phyloP scores from a whole-genome alignment of 2,113 vertebrate genomes.

The Ptychochromis oligacanthus region DNA sequence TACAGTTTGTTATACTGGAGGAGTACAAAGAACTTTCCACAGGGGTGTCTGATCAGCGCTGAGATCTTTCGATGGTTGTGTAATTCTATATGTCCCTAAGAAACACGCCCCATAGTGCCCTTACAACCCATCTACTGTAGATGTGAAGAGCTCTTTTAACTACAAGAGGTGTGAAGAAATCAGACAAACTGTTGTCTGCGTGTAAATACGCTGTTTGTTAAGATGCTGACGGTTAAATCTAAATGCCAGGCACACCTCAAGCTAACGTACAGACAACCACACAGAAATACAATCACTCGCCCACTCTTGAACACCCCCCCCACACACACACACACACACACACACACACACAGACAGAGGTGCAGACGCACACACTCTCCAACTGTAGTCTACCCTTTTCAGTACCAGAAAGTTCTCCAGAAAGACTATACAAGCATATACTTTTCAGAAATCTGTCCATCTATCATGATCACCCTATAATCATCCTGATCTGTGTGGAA shows the following conservation, averaged over 20 bases:
- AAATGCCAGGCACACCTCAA: slow-evolving; percentile 69
- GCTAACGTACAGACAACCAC: slow-evolving; percentile 34
- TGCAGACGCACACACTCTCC: background rate
- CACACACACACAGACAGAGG: background rate
- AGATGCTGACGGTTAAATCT: slow-evolving; percentile 63
- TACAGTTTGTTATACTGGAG: slow-evolving; percentile 26
- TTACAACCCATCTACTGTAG: slow-evolving; percentile 9
- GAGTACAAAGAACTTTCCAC: slow-evolving; percentile 52
- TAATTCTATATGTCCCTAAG: slow-evolving; percentile 31
- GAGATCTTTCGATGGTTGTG: slow-evolving; percentile 60
- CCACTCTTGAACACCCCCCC: slow-evolving; percentile 7
- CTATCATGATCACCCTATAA: background rate
- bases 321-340: background rate
- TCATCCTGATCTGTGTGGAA: background rate
- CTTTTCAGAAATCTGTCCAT: background rate
- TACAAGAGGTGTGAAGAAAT: slow-evolving; percentile 36
- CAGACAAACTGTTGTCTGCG: slow-evolving; percentile 40
- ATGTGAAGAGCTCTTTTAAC: slow-evolving; percentile 35
- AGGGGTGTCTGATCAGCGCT: slow-evolving; percentile 34
- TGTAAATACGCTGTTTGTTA: slow-evolving; percentile 42
- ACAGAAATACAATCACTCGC: slow-evolving; percentile 8
- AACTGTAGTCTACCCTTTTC: background rate
- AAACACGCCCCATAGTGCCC: slow-evolving; percentile 6
- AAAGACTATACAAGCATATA: background rate
- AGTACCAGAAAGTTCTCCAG: background rate